These are phyloP conservation scores for Prionace glauca DNA, from an alignment of 2,797 vertebrate genomes.

Conservation along the genomic window DNA sequence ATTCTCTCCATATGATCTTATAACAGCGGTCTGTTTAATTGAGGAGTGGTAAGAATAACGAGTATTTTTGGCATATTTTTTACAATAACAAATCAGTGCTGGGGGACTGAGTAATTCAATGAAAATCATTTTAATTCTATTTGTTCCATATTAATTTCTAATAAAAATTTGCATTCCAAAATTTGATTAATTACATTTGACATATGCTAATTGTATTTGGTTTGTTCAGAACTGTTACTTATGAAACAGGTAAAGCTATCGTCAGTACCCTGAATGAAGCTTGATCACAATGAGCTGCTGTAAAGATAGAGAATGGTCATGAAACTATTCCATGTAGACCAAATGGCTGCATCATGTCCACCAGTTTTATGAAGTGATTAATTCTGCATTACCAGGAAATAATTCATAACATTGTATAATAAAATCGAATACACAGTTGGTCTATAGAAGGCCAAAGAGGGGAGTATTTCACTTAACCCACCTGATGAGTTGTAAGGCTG, in stretches of 20 bases:
- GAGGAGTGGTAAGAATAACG: neutral
- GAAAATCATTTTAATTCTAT: neutral
- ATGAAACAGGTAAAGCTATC: neutral
- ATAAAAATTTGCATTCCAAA: neutral
- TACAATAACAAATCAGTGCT: neutral
- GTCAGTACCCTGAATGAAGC: neutral
- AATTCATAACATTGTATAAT: neutral
- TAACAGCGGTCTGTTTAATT: neutral
- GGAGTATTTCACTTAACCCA: neutral
- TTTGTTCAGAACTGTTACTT: neutral
- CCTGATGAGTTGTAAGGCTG: neutral
- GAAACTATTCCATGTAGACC: neutral
- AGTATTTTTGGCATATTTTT: neutral
- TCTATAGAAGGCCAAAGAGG: neutral
- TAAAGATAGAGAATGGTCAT: neutral
- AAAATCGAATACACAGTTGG: neutral
- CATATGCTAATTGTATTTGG: neutral
- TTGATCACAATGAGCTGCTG: neutral
- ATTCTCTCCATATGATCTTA: neutral
- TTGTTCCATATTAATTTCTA: neutral
- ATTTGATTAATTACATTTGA: neutral
- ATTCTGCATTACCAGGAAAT: neutral
- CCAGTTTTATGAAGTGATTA: neutral
- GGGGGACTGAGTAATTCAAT: neutral
- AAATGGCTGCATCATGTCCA: neutral